phyloP scores from a whole-genome alignment of 2,797 vertebrate genomes.

The Hapalemur alaotrensis region DNA sequence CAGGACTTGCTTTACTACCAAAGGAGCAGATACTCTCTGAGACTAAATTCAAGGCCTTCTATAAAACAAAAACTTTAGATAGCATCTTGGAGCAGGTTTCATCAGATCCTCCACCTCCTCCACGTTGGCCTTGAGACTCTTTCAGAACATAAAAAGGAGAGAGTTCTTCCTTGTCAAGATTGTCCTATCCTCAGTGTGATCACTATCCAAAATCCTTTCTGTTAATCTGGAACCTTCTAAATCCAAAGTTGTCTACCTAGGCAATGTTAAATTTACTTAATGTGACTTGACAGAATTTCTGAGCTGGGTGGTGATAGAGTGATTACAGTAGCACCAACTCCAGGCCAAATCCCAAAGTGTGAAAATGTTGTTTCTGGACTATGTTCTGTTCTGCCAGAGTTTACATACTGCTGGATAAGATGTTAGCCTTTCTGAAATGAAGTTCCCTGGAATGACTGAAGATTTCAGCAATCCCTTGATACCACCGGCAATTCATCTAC shows the following conservation, averaged over 20 bases:
- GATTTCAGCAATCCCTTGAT: background rate
- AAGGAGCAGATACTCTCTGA: background rate
- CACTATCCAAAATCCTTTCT: conserved; percentile 29
- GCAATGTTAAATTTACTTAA: conserved; percentile 33
- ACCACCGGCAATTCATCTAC: background rate
- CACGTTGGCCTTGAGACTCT: background rate
- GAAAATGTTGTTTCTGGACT: background rate
- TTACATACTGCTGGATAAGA: background rate
- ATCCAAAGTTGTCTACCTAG: background rate
- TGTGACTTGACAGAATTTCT: background rate
- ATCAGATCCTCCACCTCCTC: background rate
- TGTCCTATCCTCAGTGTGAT: background rate
- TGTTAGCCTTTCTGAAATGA: conserved; percentile 25
- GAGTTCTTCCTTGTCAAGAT: conserved; percentile 8
- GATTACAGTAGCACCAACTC: background rate
- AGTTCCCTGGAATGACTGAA: background rate
- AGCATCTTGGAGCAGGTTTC: background rate
- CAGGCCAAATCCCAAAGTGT: background rate
- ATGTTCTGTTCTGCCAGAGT: background rate
- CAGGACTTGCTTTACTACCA: background rate
- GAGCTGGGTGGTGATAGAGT: background rate
- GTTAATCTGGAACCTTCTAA: background rate
- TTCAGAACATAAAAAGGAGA: conserved; percentile 36
- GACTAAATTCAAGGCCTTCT: conserved; percentile 9
- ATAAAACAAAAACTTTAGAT: background rate